These are phyloP conservation scores for Candoia aspera DNA, from an alignment of 2,113 vertebrate species.

Conservation along the genomic window DNA sequence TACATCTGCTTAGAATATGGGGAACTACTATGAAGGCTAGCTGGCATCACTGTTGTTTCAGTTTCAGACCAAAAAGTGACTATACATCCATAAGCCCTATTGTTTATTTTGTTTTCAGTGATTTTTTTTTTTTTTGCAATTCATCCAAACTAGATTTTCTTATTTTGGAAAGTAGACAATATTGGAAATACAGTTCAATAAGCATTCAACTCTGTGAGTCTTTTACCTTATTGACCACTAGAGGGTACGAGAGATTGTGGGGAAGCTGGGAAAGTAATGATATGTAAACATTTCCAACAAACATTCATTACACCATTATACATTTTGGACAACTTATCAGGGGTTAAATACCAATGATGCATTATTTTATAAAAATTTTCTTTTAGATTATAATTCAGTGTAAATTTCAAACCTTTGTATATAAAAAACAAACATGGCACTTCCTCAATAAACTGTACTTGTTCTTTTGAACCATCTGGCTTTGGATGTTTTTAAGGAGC, in stretches of 20 bases:
- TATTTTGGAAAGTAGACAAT: background rate
- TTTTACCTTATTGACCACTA: background rate
- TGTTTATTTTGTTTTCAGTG: background rate
- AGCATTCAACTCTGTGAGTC: background rate
- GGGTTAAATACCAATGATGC: no score
- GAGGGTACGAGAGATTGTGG: background rate
- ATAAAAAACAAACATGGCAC: no score
- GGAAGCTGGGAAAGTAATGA: background rate
- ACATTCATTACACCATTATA: no score
- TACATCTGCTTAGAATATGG: conserved; percentile 13
- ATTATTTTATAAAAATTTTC: no score
- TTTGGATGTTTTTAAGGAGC: no score
- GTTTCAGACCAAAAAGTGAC: conserved; percentile 30
- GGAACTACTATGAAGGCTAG: conserved; percentile 39
- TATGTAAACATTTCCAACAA: no score
- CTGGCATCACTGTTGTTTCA: conserved; percentile 24
- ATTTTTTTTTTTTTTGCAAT: background rate
- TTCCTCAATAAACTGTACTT: background rate
- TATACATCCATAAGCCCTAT: conserved; percentile 13
- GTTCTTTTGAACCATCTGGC: no score
- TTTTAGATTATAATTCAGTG: no score
- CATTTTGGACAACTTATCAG: no score
- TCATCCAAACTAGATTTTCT: background rate
- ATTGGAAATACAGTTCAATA: background rate
- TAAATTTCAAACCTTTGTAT: no score